Evolutionary conservation across 1,140 invertebrate genomes (phyloP), one percentile per base, ranked within the genome.

Genomic region (Aphaenogaster ashmeadi): DNA sequence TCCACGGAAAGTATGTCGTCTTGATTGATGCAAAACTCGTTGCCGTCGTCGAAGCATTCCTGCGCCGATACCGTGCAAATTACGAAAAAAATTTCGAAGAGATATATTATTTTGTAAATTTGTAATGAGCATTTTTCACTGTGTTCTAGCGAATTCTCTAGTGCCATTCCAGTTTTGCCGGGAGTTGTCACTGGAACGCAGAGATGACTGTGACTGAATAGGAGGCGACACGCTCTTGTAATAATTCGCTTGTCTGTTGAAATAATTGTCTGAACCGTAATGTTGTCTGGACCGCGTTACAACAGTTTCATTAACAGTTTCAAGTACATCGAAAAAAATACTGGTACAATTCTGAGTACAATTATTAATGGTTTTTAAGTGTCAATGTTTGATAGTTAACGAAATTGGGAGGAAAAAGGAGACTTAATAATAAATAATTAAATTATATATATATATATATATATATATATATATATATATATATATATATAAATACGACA

Each of bases 1-100:
- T 97, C 96, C 1, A 94, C 95, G 0, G 96, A 96, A 33, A 97
- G 92, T 89, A 97, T 96, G 91, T 97, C 97, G 71, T 97, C 94
- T 5, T 96, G 93, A 93, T 96, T 96, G 44, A 97, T 94, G 47
- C 95, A 95, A 71, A 95, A 95, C 80, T 95, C 94, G 66, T 93
- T 95, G 5, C 94, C 95, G 33, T 95, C 95, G 69, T 95, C 93
- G 80, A 94, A 95, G 80, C 95, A 95, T 27, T 94, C 88, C 36
- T 94, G 88, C 0, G 44, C 75, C 0, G 21, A 56, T 21, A 27
- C 52, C 1, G 69, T 9, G 7, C 18, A 60, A 21, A 91, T 77
- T 52, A 13, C 44, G 0, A 18, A 47, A 11, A 66, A 6, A 9
- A 80, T 50, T 18, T 62, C 50, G 13, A 90, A 27, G 9, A 86